Base-by-base conservation (phyloP, 2,797 vertebrate genomes). In the Sternarchorhynchus goeldii region DNA sequence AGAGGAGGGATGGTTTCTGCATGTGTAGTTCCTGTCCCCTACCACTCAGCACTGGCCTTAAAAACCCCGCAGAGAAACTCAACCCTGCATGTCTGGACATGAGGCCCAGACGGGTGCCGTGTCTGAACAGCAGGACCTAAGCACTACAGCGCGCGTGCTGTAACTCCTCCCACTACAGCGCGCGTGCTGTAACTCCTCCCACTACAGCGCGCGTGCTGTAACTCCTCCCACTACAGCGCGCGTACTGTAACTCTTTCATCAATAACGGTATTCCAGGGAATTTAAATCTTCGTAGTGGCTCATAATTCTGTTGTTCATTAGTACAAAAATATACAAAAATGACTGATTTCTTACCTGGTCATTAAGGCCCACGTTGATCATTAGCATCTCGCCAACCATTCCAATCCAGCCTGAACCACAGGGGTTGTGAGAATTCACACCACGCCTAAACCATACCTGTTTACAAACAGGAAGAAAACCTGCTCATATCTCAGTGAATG, bases 401-500 rank as follows among this genome's bases (percentile, higher is more conserved):
- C 92, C 92, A 70, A 99, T 95, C 98, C 98, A 99, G 82, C 97
- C 95, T 5, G 96, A 97, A 73, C 98, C 98, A 79, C 95, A 92
- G 4, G 97, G 97, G 73, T 97, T 98, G 88, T 99, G 95, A 0
- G 97, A 96, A 84, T 95, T 97, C 76, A 99, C 93, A 0, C 97
- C 96, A 65, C 97, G 94, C 85, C 97, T 93, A 90, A 99, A 99
- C 98, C 98, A 99, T 55, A 99, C 95, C 98, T 99, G 83, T 29
- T 34, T 77, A 32, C n/a, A 84, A 71, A 56, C 68, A 36, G 0
- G 25, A 10, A 7, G 7, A 18, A 71, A 34, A 10, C 4, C 32
- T 41, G 5, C 4, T 66, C 12, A 69, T n/a, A 74, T 8, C 5
- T 29, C 2, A 32, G n/a, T 32, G 29, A 73, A 65, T 21, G 65